phyloP scores from a whole-genome alignment of 1,140 invertebrate species.

The Aphaenogaster floridana region DNA sequence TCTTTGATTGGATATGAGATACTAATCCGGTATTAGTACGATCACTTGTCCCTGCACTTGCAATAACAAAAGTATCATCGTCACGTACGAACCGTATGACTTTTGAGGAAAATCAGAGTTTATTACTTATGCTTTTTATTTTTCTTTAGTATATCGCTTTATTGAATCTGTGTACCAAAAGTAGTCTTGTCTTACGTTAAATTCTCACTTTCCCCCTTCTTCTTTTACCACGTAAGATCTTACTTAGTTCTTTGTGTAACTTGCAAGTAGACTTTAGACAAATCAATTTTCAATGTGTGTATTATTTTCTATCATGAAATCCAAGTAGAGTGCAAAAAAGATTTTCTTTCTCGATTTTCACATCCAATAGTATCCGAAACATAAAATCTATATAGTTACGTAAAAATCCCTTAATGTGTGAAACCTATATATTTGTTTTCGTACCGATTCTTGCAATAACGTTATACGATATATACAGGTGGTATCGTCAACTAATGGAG shows the following conservation, averaged over 20 bases:
- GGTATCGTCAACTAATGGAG: slow-evolving; percentile 98
- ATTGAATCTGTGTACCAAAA: neutral
- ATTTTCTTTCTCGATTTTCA: neutral
- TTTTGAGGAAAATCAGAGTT: slow-evolving; percentile 42
- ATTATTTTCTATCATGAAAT: neutral
- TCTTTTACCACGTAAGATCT: slow-evolving; percentile 52
- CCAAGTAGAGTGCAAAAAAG: slow-evolving; percentile 19
- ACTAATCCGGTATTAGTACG: slow-evolving; percentile 67
- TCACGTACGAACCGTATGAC: slow-evolving; percentile 19
- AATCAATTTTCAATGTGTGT: slow-evolving; percentile 26
- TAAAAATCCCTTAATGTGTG: slow-evolving; percentile 16
- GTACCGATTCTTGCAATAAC: slow-evolving; percentile 1
- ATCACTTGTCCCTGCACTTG: slow-evolving; percentile 51
- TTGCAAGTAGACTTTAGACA: slow-evolving; percentile 46
- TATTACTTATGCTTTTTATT: slow-evolving; percentile 18
- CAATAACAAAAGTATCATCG: slow-evolving; percentile 24
- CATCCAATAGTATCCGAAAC: slow-evolving; percentile 5
- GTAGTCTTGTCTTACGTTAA: slow-evolving; percentile 18
- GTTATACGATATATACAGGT: slow-evolving; percentile 90
- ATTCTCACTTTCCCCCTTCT: neutral
- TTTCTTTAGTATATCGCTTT: slow-evolving; percentile 43
- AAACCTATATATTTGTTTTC: neutral
- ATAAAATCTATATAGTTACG: neutral
- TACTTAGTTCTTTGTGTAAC: slow-evolving; percentile 24
- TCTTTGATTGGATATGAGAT: slow-evolving; percentile 62